Evolutionary conservation across 2,888 invertebrate genomes (phyloP).

Genomic region (Apotomis capreana): DNA sequence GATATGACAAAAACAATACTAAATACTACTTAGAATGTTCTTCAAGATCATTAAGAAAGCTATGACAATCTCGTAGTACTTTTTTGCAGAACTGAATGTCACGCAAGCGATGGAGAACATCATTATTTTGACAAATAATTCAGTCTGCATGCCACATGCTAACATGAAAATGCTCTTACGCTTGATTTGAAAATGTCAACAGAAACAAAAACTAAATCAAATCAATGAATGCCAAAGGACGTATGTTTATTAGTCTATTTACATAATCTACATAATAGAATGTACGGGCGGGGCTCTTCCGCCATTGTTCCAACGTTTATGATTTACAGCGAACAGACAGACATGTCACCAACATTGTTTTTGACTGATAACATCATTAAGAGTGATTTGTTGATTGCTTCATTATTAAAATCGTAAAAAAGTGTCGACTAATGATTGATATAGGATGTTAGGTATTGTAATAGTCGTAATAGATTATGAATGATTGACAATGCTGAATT

Average conservation of each 20-base stretch:
- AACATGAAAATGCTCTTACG: slow-evolving; percentile 11
- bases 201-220: slow-evolving; percentile 1
- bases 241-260: slow-evolving; percentile 32
- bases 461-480: too few species aligned
- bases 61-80: too few species aligned
- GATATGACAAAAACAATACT: too few species aligned
- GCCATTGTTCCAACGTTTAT: slow-evolving; percentile 31
- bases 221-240: slow-evolving; percentile 23
- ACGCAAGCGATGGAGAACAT: too few species aligned
- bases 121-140: too few species aligned
- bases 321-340: slow-evolving; percentile 8
- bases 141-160: too few species aligned
- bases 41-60: too few species aligned
- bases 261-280: slow-evolving; percentile 37
- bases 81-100: too few species aligned
- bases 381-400: slow-evolving; percentile 16
- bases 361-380: slow-evolving; percentile 27
- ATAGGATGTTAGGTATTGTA: not conserved
- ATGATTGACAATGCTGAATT: not conserved
- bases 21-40: too few species aligned
- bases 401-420: slow-evolving; percentile 3
- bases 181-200: slow-evolving; percentile 22
- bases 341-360: slow-evolving; percentile 31
- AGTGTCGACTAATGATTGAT: not conserved
- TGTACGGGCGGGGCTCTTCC: slow-evolving; percentile 37